phyloP scores from a whole-genome alignment of 2,797 vertebrate species.

The Kryptolebias ocellatus region DNA sequence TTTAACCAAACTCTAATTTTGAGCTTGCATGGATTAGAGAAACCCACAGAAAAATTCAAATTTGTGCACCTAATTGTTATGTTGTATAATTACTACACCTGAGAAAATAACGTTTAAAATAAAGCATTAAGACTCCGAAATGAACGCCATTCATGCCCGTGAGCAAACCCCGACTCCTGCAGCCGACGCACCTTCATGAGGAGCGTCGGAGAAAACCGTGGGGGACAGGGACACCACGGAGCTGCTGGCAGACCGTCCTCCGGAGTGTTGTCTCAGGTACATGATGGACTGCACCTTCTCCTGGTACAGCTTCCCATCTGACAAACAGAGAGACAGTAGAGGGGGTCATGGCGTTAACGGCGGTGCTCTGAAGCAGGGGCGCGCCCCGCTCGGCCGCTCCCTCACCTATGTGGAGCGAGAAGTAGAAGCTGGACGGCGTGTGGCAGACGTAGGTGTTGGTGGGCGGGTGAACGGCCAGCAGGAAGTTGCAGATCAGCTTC shows the following conservation, averaged over 20 bases:
- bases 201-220: constrained; percentile 82
- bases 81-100: no score
- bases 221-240: constrained; percentile 86
- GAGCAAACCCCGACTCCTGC: not conserved
- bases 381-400: constrained; percentile 19
- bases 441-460: constrained; percentile 99
- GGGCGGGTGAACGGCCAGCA: constrained; percentile 95
- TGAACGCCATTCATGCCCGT: no score
- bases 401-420: constrained; percentile 94
- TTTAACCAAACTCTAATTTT: no score
- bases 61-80: no score
- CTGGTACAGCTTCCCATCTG: constrained; percentile 96
- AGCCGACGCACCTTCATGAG: constrained; percentile 81
- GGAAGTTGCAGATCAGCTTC: constrained; percentile 92
- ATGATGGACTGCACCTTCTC: constrained; percentile 96
- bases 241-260: constrained; percentile 85
- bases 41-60: no score
- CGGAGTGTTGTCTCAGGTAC: constrained; percentile 88
- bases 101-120: no score
- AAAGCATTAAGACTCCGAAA: no score
- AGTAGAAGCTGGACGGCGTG: constrained; percentile 97
- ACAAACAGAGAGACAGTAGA: constrained; percentile 42
- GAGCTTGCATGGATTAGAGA: no score
- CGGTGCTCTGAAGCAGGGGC: constrained; percentile 6
- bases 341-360: constrained; percentile 17